Evolutionary conservation across 1,140 invertebrate genomes (phyloP).

Genomic region (Drosophila virilis): DNA sequence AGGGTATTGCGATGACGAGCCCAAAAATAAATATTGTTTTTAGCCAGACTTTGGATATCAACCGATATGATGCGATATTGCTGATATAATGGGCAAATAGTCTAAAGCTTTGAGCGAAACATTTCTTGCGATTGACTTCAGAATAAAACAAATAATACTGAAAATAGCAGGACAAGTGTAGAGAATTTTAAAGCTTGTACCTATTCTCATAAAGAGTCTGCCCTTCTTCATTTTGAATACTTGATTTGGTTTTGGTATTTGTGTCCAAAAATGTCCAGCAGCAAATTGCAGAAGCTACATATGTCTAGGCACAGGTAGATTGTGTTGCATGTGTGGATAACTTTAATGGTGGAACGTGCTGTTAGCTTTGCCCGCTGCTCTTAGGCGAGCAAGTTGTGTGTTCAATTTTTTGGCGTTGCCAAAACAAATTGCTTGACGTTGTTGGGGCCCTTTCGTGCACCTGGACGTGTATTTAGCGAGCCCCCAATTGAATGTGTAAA

Average conservation of each 20-base stretch:
- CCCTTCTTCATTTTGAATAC: too few relatives aligned
- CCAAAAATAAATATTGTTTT: slow-evolving; percentile 12
- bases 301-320: too few relatives aligned
- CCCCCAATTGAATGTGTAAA: slow-evolving; percentile 67
- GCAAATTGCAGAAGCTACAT: too few relatives aligned
- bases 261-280: too few relatives aligned
- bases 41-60: neutral
- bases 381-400: neutral
- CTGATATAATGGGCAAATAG: neutral
- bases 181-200: too few relatives aligned
- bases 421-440: slow-evolving; percentile 65
- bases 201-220: too few relatives aligned
- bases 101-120: neutral
- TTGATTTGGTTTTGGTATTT: too few relatives aligned
- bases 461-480: neutral
- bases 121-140: too few relatives aligned
- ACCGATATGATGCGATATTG: neutral
- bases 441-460: neutral
- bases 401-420: slow-evolving; percentile 68
- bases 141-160: too few relatives aligned
- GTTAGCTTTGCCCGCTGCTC: neutral
- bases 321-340: too few relatives aligned
- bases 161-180: too few relatives aligned
- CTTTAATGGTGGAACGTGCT: too few relatives aligned
- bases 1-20: slow-evolving; percentile 1